These are phyloP conservation scores for Eupithecia exiguata DNA, from an alignment of 2,888 invertebrate species.

Conservation along the genomic window DNA sequence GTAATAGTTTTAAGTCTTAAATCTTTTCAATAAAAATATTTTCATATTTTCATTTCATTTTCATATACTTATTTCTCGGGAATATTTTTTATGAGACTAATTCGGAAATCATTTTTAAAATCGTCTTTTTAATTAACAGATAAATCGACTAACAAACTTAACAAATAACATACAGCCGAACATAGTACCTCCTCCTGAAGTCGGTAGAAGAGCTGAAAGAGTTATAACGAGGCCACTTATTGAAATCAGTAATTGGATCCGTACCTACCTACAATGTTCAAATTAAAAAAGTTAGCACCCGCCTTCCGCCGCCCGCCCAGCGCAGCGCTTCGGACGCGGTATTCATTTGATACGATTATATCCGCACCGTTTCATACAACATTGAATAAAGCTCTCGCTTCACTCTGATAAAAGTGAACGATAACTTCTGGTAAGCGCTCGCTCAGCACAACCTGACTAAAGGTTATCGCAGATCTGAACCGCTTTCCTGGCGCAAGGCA, in stretches of 20 bases:
- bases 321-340: neutral
- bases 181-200: no score
- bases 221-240: neutral
- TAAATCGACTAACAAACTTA: no score
- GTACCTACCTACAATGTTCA: neutral
- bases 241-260: neutral
- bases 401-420: neutral
- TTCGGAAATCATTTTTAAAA: no score
- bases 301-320: neutral
- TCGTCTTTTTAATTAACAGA: no score
- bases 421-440: neutral
- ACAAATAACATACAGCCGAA: no score
- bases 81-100: no score
- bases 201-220: neutral
- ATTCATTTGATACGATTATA: slow-evolving; percentile 5
- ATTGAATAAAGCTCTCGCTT: neutral
- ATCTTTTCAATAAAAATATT: no score
- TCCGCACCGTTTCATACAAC: neutral
- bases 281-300: neutral
- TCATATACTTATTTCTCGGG: no score
- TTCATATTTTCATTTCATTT: no score
- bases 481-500: neutral
- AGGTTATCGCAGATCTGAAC: neutral
- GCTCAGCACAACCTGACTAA: neutral
- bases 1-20: no score